Conservation (phyloP, 2,888 invertebrate genomes). For the Aleiodes leptofemur region DNA sequence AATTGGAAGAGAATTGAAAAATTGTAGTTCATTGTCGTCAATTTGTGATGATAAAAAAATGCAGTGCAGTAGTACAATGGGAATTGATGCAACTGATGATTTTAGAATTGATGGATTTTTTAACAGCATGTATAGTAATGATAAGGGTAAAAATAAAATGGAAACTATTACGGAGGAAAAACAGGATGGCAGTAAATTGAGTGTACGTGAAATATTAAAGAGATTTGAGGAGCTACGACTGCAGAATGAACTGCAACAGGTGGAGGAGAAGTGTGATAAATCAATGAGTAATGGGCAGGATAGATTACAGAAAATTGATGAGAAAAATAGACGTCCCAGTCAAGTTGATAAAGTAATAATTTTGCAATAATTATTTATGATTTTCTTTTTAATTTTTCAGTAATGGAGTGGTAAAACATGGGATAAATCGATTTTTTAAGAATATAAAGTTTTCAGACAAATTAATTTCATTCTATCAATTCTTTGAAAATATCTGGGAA, state of each 20-base stretch:
- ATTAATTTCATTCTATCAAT: too few species aligned
- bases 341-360: slow-evolving; percentile 63
- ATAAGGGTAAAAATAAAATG: slow-evolving; percentile 77
- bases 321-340: slow-evolving; percentile 71
- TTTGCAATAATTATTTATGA: slow-evolving; percentile 15
- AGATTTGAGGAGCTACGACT: slow-evolving; percentile 84
- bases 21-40: slow-evolving; percentile 55
- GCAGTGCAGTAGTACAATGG: background rate
- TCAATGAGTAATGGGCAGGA: slow-evolving; percentile 74
- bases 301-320: slow-evolving; percentile 74
- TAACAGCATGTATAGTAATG: slow-evolving; percentile 69
- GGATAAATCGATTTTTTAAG: too few species aligned
- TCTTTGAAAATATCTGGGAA: too few species aligned
- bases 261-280: slow-evolving; percentile 68
- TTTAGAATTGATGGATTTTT: slow-evolving; percentile 66
- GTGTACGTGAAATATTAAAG: slow-evolving; percentile 88
- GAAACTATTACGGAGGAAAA: slow-evolving; percentile 89
- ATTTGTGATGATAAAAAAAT: slow-evolving; percentile 48
- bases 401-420: too few species aligned
- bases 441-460: too few species aligned
- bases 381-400: slow-evolving; percentile 1
- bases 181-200: slow-evolving; percentile 84
- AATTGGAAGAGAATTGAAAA: slow-evolving; percentile 67
- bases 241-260: slow-evolving; percentile 57
- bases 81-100: slow-evolving; percentile 55